A percentile compares a stretch with the other conserved stretches of the same genome.
Conservation (phyloP, 2,888 invertebrate genomes). For the Plebejus anna region DNA sequence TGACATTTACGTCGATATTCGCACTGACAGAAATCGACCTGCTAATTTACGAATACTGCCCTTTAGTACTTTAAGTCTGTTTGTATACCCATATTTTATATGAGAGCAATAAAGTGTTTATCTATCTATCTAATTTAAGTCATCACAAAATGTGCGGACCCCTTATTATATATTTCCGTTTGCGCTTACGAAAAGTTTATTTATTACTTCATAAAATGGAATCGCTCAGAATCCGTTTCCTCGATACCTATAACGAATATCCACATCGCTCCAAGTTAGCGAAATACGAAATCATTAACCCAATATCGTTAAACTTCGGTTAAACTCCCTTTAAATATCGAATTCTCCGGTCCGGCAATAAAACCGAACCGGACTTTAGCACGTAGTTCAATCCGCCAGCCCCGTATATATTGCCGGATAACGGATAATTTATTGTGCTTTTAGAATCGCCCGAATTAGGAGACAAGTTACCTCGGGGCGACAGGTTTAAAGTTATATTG, state of each 20-base stretch:
- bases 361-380: slow-evolving; percentile 12
- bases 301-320: background rate
- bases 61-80: too few species aligned
- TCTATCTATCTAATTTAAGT: too few species aligned
- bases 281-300: background rate
- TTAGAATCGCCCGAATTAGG: background rate
- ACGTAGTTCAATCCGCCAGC: background rate
- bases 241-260: background rate
- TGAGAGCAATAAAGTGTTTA: too few species aligned
- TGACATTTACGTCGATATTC: too few species aligned
- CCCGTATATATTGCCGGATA: background rate
- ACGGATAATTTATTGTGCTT: slow-evolving; percentile 6
- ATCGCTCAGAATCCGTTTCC: background rate
- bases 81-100: too few species aligned
- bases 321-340: background rate
- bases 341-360: slow-evolving; percentile 1
- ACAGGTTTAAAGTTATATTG: slow-evolving; percentile 13
- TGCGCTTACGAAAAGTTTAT: too few species aligned
- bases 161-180: too few species aligned
- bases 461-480: background rate
- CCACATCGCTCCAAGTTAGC: background rate
- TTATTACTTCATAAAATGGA: too few species aligned
- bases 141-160: too few species aligned
- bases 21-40: too few species aligned
- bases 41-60: too few species aligned